Conservation (phyloP, 2,113 vertebrate genomes). For the Mormyrus iriodes region DNA sequence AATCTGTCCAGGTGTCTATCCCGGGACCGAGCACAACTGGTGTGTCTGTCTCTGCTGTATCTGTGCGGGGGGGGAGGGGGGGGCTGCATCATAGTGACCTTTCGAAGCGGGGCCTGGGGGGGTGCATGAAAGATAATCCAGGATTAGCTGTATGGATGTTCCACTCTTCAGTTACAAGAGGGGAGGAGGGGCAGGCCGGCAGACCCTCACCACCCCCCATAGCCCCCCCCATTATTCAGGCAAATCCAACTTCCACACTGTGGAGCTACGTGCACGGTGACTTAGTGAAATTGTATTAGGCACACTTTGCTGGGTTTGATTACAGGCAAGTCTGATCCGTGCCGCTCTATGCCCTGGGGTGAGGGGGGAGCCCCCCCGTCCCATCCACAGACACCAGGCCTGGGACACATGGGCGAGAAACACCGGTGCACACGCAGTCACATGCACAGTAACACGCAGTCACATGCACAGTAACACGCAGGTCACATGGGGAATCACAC, state of each 20-base stretch:
- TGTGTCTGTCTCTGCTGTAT: neutral
- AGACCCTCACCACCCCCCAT: constrained; percentile 13
- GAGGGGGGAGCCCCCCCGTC: neutral
- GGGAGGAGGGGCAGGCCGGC: neutral
- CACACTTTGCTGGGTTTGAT: constrained; percentile 69
- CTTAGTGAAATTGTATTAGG: constrained; percentile 77
- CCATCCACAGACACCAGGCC: neutral
- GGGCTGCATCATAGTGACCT: neutral
- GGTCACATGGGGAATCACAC: neutral
- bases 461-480: neutral
- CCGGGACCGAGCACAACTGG: neutral
- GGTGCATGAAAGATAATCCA: constrained; percentile 19
- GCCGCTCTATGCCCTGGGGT: constrained; percentile 32
- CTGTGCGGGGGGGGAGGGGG: neutral
- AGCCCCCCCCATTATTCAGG: constrained; percentile 45
- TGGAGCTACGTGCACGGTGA: constrained; percentile 64
- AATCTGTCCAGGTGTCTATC: neutral
- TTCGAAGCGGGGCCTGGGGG: neutral
- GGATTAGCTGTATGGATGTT: constrained; percentile 20
- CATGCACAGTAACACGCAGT: neutral
- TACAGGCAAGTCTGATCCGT: constrained; percentile 64
- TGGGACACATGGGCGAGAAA: neutral
- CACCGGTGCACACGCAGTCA: neutral
- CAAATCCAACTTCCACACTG: constrained; percentile 58
- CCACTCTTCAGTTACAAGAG: neutral